These are phyloP conservation scores for Prosapia bicincta DNA, from an alignment of 2,888 invertebrate species.

Conservation along the genomic window DNA sequence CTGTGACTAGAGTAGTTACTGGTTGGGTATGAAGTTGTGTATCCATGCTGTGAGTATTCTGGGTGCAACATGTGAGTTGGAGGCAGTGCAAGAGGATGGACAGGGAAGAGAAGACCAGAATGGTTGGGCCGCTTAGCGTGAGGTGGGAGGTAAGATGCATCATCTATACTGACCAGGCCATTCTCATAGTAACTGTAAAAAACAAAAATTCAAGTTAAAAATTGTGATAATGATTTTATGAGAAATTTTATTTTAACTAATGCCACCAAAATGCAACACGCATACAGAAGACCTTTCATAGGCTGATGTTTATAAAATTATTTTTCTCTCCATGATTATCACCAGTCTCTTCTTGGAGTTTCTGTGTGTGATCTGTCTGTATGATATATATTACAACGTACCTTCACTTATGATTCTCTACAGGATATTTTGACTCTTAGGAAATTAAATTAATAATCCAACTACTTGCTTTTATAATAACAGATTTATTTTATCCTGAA, in stretches of 20 bases:
- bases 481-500: too few relatives aligned
- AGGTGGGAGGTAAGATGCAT: constrained; percentile 43
- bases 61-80: constrained; percentile 37
- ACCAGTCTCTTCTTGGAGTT: too few relatives aligned
- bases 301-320: too few relatives aligned
- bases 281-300: too few relatives aligned
- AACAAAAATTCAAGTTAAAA: background rate
- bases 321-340: too few relatives aligned
- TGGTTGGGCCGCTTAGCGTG: constrained; percentile 38
- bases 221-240: background rate
- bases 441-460: too few relatives aligned
- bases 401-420: too few relatives aligned
- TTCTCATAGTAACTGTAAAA: constrained; percentile 29
- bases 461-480: too few relatives aligned
- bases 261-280: too few relatives aligned
- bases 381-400: too few relatives aligned
- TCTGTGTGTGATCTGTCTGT: too few relatives aligned
- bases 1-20: constrained; percentile 40
- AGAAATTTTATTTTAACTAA: background rate
- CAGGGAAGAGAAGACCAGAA: constrained; percentile 20
- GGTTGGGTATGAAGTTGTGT: constrained; percentile 43
- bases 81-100: constrained; percentile 26
- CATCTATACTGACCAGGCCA: constrained; percentile 39
- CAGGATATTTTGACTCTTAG: too few relatives aligned
- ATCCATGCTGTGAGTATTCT: constrained; percentile 40